Percentiles rank a stretch among this genome's conserved stretches.
phyloP scores from a whole-genome alignment of 2,113 vertebrate genomes.

The Plotosus lineatus region DNA sequence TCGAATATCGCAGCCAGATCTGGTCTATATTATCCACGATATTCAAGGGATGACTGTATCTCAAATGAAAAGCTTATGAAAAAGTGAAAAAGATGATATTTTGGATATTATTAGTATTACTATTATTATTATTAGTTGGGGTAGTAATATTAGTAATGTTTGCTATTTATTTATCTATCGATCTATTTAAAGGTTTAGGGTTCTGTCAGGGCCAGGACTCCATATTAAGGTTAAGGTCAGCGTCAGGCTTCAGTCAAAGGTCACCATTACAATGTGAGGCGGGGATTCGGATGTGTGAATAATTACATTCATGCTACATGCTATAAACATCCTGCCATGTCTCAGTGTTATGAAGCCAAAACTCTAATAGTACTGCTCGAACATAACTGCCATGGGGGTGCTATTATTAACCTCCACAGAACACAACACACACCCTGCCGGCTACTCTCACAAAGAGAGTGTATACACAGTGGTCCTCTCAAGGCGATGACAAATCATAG shows the following conservation, averaged over 20 bases:
- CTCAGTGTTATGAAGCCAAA: neutral
- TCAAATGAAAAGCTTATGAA: too few species aligned
- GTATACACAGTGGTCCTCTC: neutral
- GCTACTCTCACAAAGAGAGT: constrained; percentile 31
- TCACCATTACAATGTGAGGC: neutral
- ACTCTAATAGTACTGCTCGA: neutral
- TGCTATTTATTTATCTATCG: neutral
- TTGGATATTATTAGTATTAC: neutral
- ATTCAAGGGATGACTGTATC: too few species aligned
- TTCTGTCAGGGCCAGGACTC: neutral
- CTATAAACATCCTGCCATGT: neutral
- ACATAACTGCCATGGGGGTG: constrained; percentile 26
- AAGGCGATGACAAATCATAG: neutral
- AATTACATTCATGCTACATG: neutral
- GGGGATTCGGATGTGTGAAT: neutral
- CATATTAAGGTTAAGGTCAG: neutral
- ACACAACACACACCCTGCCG: constrained; percentile 21
- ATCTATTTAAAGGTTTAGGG: neutral
- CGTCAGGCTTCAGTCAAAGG: neutral
- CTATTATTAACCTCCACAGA: constrained; percentile 31
- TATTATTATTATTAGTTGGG: neutral
- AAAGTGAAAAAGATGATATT: too few species aligned
- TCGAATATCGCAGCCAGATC: too few species aligned
- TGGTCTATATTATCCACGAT: too few species aligned
- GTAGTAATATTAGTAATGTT: too few species aligned